phyloP scores from a whole-genome alignment of 2,113 vertebrate species.

The Calyptommatus sinebrachiatus region DNA sequence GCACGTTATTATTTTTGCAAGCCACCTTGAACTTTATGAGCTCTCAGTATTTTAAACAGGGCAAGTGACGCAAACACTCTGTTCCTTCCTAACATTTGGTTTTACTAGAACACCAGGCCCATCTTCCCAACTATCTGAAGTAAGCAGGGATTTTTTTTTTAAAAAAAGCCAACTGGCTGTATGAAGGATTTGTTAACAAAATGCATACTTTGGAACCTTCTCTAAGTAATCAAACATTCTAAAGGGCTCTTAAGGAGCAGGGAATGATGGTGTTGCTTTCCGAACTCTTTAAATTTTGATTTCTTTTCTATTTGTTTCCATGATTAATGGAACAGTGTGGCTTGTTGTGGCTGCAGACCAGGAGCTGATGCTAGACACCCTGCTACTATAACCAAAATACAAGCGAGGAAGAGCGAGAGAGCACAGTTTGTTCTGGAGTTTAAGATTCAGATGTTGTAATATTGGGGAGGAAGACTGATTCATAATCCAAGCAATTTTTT shows the following conservation, averaged over 20 bases:
- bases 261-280: neutral
- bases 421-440: constrained; percentile 13
- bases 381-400: neutral
- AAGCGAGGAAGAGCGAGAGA: neutral
- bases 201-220: neutral
- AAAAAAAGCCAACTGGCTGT: too few species aligned
- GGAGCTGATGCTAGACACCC: neutral
- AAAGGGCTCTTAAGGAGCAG: neutral
- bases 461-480: neutral
- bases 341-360: neutral
- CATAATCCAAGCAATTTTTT: neutral
- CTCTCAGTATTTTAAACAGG: too few species aligned
- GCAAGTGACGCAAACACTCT: too few species aligned
- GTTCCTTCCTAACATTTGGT: too few species aligned
- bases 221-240: neutral
- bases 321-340: neutral
- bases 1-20: too few species aligned
- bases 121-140: neutral
- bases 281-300: neutral
- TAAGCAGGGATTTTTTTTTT: neutral
- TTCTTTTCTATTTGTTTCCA: neutral
- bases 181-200: constrained; percentile 3
- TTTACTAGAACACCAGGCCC: neutral
- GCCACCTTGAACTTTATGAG: too few species aligned
- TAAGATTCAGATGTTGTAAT: constrained; percentile 15